Evolutionary conservation across 2,888 invertebrate genomes (phyloP), one percentile per base, ranked within the genome.

Genomic region (Chrysina gloriosa): DNA sequence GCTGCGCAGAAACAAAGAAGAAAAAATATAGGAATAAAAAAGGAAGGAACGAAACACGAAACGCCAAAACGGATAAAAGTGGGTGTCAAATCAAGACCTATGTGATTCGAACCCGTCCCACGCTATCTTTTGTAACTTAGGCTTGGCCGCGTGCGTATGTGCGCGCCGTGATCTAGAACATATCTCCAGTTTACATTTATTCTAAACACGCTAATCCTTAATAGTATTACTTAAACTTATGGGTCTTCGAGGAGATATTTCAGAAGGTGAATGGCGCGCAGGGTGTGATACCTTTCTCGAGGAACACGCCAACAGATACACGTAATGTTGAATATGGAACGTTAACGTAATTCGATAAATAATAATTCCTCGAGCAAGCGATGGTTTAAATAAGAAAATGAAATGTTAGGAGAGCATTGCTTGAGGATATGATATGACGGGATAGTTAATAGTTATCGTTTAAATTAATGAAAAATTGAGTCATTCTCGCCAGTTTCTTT

Each of bases 21-120:
- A 14, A 56, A 58, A 39, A 52, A 52, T 42, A 39, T 23, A 56
- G 9, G 29, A 58, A 39, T 16, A 3, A 58, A 58, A 27, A 14
- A 5, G 7, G 23, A 5, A n/a, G 27, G 25, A 58, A 39, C 25
- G 23, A 42, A 36, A 3, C 36, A 42, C 58, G 42, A 25, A 16
- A 58, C 58, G 52, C 27, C 25, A 27, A 58, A 42, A 39, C 58
- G 39, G 64, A 64, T 25, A 52, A 64, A 64, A 64, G 70, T 72
- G 70, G 72, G 72, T 72, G 72, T 72, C 70, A 66, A 68, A 69
- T 72, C 70, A 69, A 70, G 69, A 70, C 71, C 69, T 70, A 70
- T n/a, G n/a, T 67, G 69, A 71, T 70, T 70, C 67, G 54, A 67
- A 58, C 39, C 50, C 68, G 65, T 70, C 72, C 71, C 52, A 72